Evolutionary conservation across 2,888 invertebrate genomes (phyloP), one percentile per base, ranked within the genome.

Genomic region (Ceraclea dissimilis): DNA sequence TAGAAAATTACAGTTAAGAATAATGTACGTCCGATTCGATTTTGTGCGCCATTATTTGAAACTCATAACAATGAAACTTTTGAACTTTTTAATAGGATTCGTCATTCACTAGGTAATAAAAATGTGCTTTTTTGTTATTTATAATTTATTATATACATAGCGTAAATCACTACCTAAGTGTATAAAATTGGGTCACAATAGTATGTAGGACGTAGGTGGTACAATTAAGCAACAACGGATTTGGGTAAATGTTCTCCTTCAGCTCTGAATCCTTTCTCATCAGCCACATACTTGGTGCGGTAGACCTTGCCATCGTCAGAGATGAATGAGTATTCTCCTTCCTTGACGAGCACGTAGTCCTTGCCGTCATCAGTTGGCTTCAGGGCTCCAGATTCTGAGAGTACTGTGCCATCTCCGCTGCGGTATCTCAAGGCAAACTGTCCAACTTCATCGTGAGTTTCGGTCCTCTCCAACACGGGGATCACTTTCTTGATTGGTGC

Each of bases 401-500:
- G 17, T 17, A 49, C 34, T 16, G 60, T 60, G 20, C 60, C 60
- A 33, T 60, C 60, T n/a, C 47, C 60, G 46, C 56, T 56, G 51
- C 59, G 50, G 58, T 60, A 60, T 26, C 56, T 51, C 49, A 60
- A 49, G 39, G 60, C 46, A 49, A 58, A 60, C 51, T 60, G 60
- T 2, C 60, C 60, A 16, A 44, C 53, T n/a, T 58, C 60, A 33
- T 60, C 60, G 26, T 49, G 54, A n/a, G 48, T 49, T 48, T 60
- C 60, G 2, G 60, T 60, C 22, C 60, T 34, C 47, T 61, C 60
- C 52, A 61, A 48, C 8, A 61, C 60, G 4, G 58, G 57, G 20
- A 61, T 57, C 49, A 51, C 50, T 22, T 50, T 53, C 22, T 26
- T 49, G 31, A 54, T 16, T 4, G 56, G 46, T 5, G 59, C 56